phyloP scores from a whole-genome alignment of 2,113 vertebrate genomes.

The Chrysochloris asiatica region DNA sequence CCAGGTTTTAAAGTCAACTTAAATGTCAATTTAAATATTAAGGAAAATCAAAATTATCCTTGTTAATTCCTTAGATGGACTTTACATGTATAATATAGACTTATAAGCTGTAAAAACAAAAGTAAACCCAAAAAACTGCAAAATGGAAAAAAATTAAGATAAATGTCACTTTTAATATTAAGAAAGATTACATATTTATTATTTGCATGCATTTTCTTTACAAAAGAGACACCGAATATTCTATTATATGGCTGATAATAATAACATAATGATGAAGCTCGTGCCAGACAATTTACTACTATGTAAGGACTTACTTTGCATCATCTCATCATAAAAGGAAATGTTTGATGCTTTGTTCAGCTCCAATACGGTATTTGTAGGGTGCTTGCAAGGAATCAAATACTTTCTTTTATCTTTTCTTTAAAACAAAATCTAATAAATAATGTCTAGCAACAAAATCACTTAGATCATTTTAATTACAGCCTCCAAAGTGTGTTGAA shows the following conservation, averaged over 20 bases:
- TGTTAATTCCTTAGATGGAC: not conserved
- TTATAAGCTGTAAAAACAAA: not conserved
- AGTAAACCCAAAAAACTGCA: not conserved
- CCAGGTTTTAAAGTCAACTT: not conserved
- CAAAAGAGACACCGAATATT: not conserved
- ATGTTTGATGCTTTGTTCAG: not conserved
- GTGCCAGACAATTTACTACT: not conserved
- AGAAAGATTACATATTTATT: constrained; percentile 5
- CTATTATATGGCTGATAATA: not conserved
- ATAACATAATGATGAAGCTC: not conserved
- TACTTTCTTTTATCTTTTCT: not conserved
- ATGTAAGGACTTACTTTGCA: not conserved
- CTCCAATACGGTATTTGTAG: not conserved
- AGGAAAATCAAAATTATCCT: not conserved
- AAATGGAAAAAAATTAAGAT: constrained; percentile 3
- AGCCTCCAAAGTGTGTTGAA: not conserved
- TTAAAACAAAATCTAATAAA: not conserved
- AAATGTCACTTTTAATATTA: constrained; percentile 1
- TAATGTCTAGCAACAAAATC: not conserved
- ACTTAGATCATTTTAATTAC: not conserved
- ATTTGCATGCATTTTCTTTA: not conserved
- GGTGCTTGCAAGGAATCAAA: not conserved
- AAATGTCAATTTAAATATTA: constrained; percentile 4
- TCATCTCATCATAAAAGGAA: not conserved
- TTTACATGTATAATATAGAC: not conserved